Evolutionary conservation across 2,797 vertebrate species (phyloP), one percentile per base, ranked within the genome.

Genomic region (Dendrocincla fuliginosa): DNA sequence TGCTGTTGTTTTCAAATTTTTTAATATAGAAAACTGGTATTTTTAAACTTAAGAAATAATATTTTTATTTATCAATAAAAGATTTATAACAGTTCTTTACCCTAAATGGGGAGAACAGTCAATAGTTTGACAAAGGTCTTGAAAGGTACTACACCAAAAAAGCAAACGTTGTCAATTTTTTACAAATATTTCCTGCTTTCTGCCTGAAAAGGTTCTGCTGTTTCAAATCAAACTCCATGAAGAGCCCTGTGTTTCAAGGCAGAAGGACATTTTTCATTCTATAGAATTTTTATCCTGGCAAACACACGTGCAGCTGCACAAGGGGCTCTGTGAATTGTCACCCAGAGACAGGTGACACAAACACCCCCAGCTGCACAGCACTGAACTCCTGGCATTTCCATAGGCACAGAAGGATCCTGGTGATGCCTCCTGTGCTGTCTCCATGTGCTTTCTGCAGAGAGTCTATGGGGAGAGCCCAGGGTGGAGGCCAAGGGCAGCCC

Each of bases 71-170:
- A 35, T 8, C 2, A 53, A 11, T 14, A 5, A 44, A 59, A n/a
- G 27, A 59, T 25, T 39, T 6, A 5, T 33, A 11, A 10, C 11
- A 42, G 16, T 33, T 47, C 5, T 47, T 77, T 83, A 15, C 3
- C 2, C 8, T 39, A 35, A 37, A 0, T 16, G 16, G 5, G 4
- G 6, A 65, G 12, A 18, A 52, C 14, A 50, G 5, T 20, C 16
- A 35, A 9, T 32, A 3, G 11, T 85, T 83, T 70, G 64, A 44
- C 5, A 44, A 41, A 35, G 55, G 13, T 25, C n/a, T 63, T 68
- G 27, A 71, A 74, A n/a, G 19, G 3, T 55, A 16, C 5, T 13
- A 37, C 10, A 17, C 11, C 9, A 9, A 63, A 60, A 32, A 32
- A 6, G 0, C 7, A 71, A 67, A 14, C 1, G 3, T 28, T 74